phyloP scores from a whole-genome alignment of 1,140 invertebrate genomes.

The Euwallacea fornicatus region DNA sequence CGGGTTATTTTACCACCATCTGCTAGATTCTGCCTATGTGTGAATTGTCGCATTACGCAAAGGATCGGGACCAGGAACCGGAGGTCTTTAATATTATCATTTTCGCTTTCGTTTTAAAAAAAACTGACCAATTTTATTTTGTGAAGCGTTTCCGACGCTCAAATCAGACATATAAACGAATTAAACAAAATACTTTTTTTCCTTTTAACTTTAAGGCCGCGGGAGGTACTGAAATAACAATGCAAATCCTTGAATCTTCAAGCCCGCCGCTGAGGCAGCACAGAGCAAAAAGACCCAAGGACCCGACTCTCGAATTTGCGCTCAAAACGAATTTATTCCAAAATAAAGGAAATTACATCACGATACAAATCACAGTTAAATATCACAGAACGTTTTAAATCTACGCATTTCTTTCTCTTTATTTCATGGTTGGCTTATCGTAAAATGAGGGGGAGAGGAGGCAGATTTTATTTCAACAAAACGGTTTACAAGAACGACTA shows the following conservation, averaged over 20 bases:
- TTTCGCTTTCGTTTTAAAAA: no score
- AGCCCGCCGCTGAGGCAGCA: conserved; percentile 28
- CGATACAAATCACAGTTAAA: conserved; percentile 44
- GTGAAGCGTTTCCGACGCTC: no score
- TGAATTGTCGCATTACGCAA: no score
- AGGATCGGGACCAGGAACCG: no score
- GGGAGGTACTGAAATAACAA: conserved; percentile 50
- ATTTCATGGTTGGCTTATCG: conserved; percentile 41
- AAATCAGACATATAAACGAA: no score
- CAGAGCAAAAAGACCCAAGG: conserved; percentile 47
- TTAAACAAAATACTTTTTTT: no score
- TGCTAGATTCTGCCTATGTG: no score
- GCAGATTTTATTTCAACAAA: conserved; percentile 39
- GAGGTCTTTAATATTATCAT: no score
- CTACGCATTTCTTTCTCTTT: conserved; percentile 25
- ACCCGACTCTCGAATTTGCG: conserved; percentile 42
- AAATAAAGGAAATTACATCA: conserved; percentile 46
- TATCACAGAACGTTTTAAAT: conserved; percentile 40
- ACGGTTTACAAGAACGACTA: conserved; percentile 38
- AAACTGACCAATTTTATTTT: no score
- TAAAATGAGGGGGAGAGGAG: conserved; percentile 41
- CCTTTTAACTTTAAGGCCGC: not conserved
- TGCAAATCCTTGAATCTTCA: conserved; percentile 47
- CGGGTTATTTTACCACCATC: no score
- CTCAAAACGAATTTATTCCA: conserved; percentile 49